Conservation (phyloP, 2,888 invertebrate genomes). For the Trachelus iudaicus region DNA sequence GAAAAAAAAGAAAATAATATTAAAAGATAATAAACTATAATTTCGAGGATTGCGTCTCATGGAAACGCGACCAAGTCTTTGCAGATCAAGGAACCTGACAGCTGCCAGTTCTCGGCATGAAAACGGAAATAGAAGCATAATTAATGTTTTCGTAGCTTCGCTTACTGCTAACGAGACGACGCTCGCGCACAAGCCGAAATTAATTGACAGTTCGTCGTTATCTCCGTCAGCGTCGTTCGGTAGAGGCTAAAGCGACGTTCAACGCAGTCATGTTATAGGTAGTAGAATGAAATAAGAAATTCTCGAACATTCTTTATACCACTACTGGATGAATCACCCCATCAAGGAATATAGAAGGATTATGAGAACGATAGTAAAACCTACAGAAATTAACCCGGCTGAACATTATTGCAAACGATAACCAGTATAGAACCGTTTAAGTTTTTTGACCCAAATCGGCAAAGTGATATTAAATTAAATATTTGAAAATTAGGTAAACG, state of each 20-base stretch:
- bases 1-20: too few species aligned
- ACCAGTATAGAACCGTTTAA: too few species aligned
- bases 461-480: too few species aligned
- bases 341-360: neutral
- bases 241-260: neutral
- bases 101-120: neutral
- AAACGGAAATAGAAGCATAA: neutral
- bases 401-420: too few species aligned
- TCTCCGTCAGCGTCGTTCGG: neutral
- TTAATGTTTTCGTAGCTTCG: constrained; percentile 4
- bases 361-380: neutral
- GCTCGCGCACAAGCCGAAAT: neutral
- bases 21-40: neutral
- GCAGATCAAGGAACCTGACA: neutral
- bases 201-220: neutral
- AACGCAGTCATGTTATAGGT: neutral
- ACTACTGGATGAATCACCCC: neutral
- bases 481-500: too few species aligned
- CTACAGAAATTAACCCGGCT: too few species aligned
- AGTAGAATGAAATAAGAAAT: neutral
- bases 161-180: neutral
- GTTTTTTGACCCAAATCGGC: too few species aligned
- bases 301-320: neutral
- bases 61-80: neutral
- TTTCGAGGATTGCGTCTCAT: neutral